Evolutionary conservation across 2,113 vertebrate species (phyloP), one percentile per base, ranked within the genome.

Genomic region (Bagarius yarrelli): DNA sequence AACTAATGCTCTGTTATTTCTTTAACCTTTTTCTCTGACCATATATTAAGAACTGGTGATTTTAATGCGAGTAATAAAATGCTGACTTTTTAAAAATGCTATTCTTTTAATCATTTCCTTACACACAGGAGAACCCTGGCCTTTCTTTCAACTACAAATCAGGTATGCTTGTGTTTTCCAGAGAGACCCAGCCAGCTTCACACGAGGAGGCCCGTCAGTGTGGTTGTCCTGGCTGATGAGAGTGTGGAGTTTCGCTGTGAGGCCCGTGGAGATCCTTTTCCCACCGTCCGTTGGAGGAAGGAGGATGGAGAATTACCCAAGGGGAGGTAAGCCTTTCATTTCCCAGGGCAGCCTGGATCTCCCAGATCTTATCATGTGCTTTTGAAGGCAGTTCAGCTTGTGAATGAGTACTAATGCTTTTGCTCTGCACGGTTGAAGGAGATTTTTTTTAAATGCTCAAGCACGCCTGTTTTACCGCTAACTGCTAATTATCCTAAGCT

Each of bases 161-260:
- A 34, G 50, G 57, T 25, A 66, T 78, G 44, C 30, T 14, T 71
- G 30, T 78, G 30, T 70, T 61, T 30, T 64, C 21, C 88, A 94
- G 94, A 94, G 85, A 95, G 97, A 75, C 98, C 98, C 16, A 98
- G 95, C 98, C 16, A 98, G 95, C 64, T 99, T 99, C 88, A 95
- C 88, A 95, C 96, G 40, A 95, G 95, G 85, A 96, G 96, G 80
- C 98, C 98, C 0, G 93, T 94, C 85, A 97, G 96, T 82, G 90
- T 96, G 91, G 96, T 97, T 1, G 93, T 98, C 14, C 94, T 97
- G 69, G 96, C 96, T 86, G 97, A 99, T 56, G 96, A 97, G 79
- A 98, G 95, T 5, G 98, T 96, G 0, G 98, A 99, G 86, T 99
- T 98, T 72, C 94, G 95, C 73, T 99, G 98, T 79, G 97, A 99